Base-by-base conservation (phyloP, 2,113 vertebrate species). In the Amia ocellicauda region DNA sequence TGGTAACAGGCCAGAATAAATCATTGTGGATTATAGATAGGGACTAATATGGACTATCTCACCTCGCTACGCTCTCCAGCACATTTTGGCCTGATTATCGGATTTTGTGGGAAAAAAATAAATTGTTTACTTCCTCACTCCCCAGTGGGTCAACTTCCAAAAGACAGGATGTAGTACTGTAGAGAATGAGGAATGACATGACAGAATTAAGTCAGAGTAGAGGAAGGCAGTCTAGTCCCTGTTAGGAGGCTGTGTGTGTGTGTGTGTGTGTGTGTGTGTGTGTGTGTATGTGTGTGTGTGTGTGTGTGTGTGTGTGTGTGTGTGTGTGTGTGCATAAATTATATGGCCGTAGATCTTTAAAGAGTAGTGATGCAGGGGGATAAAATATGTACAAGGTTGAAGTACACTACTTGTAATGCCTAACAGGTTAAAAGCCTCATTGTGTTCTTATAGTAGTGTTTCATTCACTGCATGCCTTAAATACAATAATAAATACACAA, bases 361-460 rank as follows among this genome's bases (percentile, higher is more conserved):
- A n/a, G n/a, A n/a, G n/a, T n/a, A n/a, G n/a, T n/a, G n/a, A n/a
- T n/a, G n/a, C n/a, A n/a, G n/a, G n/a, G n/a, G n/a, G n/a, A n/a
- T n/a, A n/a, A n/a, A n/a, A n/a, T n/a, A n/a, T n/a, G n/a, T n/a
- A n/a, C n/a, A n/a, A n/a, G n/a, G n/a, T n/a, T n/a, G n/a, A n/a
- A n/a, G n/a, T n/a, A n/a, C n/a, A n/a, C n/a, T n/a, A n/a, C n/a
- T n/a, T n/a, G n/a, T n/a, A n/a, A n/a, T n/a, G n/a, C n/a, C n/a
- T n/a, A 56, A 56, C 20, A 31, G 26, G 11, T 2, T 26, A 17
- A 56, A 29, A 55, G 23, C 59, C 56, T 64, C 70, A 68, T 78
- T 75, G 53, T 66, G 71, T 72, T 77, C 71, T 71, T 67, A 76
- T 69, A 73, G 69, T 2, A 53, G 59, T 14, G 5, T 54, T 11